These are phyloP conservation scores for Hybognathus amarus DNA, from an alignment of 2,797 vertebrate species.

Conservation along the genomic window DNA sequence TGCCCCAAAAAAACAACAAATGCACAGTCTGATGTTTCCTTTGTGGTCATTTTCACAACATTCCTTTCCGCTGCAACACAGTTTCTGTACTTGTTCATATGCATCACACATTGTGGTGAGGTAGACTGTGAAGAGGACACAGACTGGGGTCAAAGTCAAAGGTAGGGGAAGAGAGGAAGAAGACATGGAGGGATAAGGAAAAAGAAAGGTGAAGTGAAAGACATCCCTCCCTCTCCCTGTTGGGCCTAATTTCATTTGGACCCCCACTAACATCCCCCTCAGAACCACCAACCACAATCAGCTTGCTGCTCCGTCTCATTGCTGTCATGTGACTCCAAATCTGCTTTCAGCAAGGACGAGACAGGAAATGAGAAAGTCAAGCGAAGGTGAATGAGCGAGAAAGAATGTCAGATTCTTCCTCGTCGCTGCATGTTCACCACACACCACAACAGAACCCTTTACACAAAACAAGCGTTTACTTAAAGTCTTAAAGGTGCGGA, in stretches of 20 bases:
- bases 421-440: slow-evolving; percentile 2
- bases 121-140: slow-evolving; percentile 37
- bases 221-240: slow-evolving; percentile 3
- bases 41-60: not conserved
- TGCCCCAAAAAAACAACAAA: not conserved
- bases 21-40: not conserved
- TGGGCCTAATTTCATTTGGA: slow-evolving; percentile 38
- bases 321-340: slow-evolving; percentile 41
- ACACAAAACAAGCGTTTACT: not conserved
- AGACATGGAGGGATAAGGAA: not conserved
- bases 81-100: slow-evolving; percentile 41
- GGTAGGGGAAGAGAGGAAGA: not conserved
- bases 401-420: slow-evolving; percentile 20
- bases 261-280: not conserved
- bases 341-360: slow-evolving; percentile 35
- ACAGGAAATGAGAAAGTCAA: slow-evolving; percentile 48
- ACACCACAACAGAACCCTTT: not conserved
- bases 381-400: slow-evolving; percentile 20
- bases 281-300: not conserved
- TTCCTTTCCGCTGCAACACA: not conserved
- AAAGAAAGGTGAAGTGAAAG: slow-evolving; percentile 46
- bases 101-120: slow-evolving; percentile 44
- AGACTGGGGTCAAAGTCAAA: slow-evolving; percentile 40
- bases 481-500: not conserved
- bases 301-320: not conserved